Evolutionary conservation across 2,888 invertebrate species (phyloP).

Genomic region (Chirona hameri): DNA sequence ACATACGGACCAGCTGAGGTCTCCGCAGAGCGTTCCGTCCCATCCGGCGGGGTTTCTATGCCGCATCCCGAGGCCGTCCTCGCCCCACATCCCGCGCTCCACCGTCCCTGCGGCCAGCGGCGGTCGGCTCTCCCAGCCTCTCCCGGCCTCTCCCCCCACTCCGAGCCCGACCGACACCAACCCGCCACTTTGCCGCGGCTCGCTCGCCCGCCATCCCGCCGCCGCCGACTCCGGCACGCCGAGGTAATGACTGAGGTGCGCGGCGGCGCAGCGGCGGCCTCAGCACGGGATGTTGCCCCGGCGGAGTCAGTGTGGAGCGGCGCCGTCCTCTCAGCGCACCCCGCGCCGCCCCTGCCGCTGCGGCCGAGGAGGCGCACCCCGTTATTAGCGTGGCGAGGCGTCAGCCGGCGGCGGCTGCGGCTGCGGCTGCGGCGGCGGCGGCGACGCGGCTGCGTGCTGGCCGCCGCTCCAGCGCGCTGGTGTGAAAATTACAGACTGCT

Average conservation of each 20-base stretch:
- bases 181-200: neutral
- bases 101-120: no score
- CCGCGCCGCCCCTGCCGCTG: neutral
- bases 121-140: no score
- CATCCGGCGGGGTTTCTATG: no score
- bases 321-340: no score
- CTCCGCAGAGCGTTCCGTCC: no score
- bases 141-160: no score
- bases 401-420: neutral
- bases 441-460: neutral
- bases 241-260: neutral
- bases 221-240: neutral
- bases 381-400: neutral
- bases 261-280: neutral
- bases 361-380: neutral
- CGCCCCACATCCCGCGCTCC: no score
- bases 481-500: constrained; percentile 11
- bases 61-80: no score
- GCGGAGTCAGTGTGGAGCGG: no score
- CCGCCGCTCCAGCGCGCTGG: neutral
- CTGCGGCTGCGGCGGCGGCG: neutral
- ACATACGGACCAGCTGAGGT: no score
- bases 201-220: neutral
- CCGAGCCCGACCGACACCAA: neutral
- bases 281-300: neutral